phyloP scores from a whole-genome alignment of 2,113 vertebrate genomes.

The Brachypteracias leptosomus region DNA sequence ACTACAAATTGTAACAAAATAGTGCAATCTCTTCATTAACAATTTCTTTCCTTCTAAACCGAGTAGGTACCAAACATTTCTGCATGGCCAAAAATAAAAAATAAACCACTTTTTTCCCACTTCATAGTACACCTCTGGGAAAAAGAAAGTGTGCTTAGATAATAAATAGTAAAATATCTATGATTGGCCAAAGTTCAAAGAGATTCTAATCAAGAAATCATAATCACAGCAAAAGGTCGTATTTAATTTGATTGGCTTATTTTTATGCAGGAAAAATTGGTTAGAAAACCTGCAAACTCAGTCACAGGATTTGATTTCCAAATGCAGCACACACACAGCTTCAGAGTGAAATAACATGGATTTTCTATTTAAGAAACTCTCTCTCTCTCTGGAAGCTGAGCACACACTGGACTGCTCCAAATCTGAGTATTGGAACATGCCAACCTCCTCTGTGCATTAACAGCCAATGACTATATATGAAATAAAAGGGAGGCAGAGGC shows the following conservation, averaged over 20 bases:
- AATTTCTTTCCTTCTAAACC: not conserved
- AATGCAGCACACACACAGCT: not conserved
- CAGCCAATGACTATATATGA: not conserved
- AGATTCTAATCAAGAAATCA: slow-evolving; percentile 29
- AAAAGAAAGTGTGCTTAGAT: not conserved
- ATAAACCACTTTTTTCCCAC: not conserved
- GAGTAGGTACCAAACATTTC: not conserved
- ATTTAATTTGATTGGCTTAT: slow-evolving; percentile 48
- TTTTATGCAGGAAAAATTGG: slow-evolving; percentile 25
- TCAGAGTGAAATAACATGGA: not conserved
- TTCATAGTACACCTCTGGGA: not conserved
- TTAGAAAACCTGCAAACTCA: slow-evolving; percentile 10
- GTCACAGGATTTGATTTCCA: not conserved
- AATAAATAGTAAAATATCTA: slow-evolving; percentile 17
- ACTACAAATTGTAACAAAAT: not conserved
- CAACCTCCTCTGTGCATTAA: not conserved
- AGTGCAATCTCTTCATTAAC: not conserved
- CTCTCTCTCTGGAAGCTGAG: not conserved
- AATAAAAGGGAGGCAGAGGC: not conserved
- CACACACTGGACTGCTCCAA: not conserved
- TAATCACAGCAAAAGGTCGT: slow-evolving; percentile 31
- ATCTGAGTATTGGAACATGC: not conserved
- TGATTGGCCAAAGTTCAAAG: slow-evolving; percentile 26
- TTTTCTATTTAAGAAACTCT: not conserved
- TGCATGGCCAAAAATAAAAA: not conserved